These are phyloP conservation scores for Plutella xylostella DNA, from an alignment of 2,888 invertebrate species.

Conservation along the genomic window DNA sequence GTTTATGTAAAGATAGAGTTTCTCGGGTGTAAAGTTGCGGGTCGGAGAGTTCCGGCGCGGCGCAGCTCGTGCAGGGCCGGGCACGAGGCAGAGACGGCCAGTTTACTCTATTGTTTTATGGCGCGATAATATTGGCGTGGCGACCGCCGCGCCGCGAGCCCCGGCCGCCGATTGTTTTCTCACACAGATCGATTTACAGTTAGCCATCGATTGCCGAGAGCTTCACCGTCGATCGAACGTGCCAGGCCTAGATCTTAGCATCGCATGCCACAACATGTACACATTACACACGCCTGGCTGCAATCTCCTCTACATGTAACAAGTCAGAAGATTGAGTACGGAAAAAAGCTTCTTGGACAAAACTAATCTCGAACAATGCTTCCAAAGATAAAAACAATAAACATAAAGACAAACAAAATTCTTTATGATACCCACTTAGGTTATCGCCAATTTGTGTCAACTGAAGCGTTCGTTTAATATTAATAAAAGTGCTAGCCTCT, in stretches of 20 bases:
- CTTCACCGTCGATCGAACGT: slow-evolving; percentile 2
- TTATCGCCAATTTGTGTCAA: slow-evolving; percentile 67
- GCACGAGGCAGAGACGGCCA: slow-evolving; percentile 19
- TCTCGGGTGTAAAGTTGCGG: background rate
- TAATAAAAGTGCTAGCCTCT: slow-evolving; percentile 60
- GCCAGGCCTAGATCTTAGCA: slow-evolving; percentile 4
- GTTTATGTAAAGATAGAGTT: background rate
- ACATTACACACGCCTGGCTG: too few species aligned
- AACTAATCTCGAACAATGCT: too few species aligned
- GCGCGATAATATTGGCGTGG: slow-evolving; percentile 40
- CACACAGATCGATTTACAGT: slow-evolving; percentile 45
- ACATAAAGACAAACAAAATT: slow-evolving; percentile 39
- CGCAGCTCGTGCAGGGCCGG: slow-evolving; percentile 5
- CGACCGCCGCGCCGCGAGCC: slow-evolving; percentile 24
- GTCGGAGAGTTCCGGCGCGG: background rate
- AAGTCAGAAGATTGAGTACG: too few species aligned
- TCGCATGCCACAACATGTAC: slow-evolving; percentile 5
- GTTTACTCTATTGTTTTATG: slow-evolving; percentile 42
- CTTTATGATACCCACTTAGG: slow-evolving; percentile 53
- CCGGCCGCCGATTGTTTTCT: slow-evolving; percentile 38
- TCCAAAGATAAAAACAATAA: slow-evolving; percentile 39
- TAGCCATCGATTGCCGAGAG: slow-evolving; percentile 25
- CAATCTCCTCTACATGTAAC: too few species aligned
- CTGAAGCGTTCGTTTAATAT: slow-evolving; percentile 66
- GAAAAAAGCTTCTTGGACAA: too few species aligned